Percentiles rank a stretch among this genome's conserved stretches.
phyloP scores from a whole-genome alignment of 2,888 invertebrate species.

The Eumacrocentrus americanus region DNA sequence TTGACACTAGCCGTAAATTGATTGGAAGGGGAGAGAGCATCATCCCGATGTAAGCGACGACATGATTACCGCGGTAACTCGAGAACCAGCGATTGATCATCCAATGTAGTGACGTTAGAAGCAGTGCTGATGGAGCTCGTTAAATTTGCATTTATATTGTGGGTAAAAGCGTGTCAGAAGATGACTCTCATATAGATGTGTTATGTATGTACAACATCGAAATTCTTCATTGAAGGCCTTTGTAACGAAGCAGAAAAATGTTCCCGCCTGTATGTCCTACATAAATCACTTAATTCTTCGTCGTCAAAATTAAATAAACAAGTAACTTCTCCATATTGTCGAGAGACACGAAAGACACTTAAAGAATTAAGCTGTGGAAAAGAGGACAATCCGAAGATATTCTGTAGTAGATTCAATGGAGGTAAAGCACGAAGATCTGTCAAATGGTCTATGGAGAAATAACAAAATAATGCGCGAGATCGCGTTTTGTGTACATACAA shows the following conservation, averaged over 20 bases:
- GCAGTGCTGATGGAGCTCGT: too few relatives aligned
- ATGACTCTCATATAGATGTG: too few relatives aligned
- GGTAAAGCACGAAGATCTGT: conserved; percentile 20
- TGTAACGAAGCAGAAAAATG: too few relatives aligned
- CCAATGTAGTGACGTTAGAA: conserved; percentile 17
- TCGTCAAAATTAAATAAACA: conserved; percentile 7
- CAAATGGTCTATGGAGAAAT: not conserved
- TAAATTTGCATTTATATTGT: conserved; percentile 18
- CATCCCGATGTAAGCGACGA: conserved; percentile 18
- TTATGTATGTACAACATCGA: too few relatives aligned
- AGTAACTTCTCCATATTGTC: conserved; percentile 12
- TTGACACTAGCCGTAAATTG: conserved; percentile 21
- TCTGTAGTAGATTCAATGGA: conserved; percentile 8
- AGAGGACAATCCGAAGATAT: conserved; percentile 8
- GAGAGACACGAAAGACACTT: conserved; percentile 18
- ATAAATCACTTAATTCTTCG: conserved; percentile 8
- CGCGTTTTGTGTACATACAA: too few relatives aligned
- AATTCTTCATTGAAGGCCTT: too few relatives aligned
- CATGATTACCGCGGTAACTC: conserved; percentile 22
- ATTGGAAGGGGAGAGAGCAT: conserved; percentile 6
- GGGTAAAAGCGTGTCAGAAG: conserved; percentile 16
- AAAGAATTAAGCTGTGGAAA: conserved; percentile 18
- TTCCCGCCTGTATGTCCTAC: too few relatives aligned
- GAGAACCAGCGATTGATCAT: conserved; percentile 22
- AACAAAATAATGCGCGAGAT: not conserved